Conservation (phyloP, 2,113 vertebrate genomes). For the Vulpes ferrilata region DNA sequence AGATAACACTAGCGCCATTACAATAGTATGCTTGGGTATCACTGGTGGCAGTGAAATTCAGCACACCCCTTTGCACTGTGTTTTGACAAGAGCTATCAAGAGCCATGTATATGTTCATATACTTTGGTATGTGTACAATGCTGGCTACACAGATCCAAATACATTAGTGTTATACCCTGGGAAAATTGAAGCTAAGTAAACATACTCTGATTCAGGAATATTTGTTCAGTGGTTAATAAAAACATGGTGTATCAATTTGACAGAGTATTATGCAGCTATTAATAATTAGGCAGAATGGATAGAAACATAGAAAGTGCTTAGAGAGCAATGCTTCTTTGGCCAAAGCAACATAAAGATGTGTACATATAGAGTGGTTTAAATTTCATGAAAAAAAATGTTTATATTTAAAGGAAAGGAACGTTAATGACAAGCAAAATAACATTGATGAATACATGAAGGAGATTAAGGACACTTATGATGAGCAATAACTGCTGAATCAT, state of each 20-base stretch:
- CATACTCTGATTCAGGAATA: not conserved
- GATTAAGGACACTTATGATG: not conserved
- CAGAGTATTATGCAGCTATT: not conserved
- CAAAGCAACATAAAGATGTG: not conserved
- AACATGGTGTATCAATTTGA: not conserved
- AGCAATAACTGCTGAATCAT: not conserved
- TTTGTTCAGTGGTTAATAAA: constrained; percentile 6
- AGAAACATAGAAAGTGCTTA: not conserved
- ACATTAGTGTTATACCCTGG: not conserved
- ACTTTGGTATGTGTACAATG: not conserved
- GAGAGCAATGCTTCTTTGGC: not conserved
- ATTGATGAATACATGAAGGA: not conserved
- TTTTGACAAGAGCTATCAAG: not conserved
- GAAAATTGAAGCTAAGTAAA: not conserved
- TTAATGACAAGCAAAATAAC: not conserved
- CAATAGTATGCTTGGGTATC: not conserved
- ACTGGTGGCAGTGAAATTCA: not conserved
- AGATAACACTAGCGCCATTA: not conserved
- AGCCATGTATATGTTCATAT: not conserved
- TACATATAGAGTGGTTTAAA: not conserved
- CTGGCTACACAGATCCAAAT: not conserved
- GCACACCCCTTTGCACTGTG: not conserved
- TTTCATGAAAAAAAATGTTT: not conserved
- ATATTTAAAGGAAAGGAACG: not conserved
- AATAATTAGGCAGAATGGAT: not conserved